Evolutionary conservation across 2,113 vertebrate species (phyloP).

Genomic region (Elaphurus davidianus): DNA sequence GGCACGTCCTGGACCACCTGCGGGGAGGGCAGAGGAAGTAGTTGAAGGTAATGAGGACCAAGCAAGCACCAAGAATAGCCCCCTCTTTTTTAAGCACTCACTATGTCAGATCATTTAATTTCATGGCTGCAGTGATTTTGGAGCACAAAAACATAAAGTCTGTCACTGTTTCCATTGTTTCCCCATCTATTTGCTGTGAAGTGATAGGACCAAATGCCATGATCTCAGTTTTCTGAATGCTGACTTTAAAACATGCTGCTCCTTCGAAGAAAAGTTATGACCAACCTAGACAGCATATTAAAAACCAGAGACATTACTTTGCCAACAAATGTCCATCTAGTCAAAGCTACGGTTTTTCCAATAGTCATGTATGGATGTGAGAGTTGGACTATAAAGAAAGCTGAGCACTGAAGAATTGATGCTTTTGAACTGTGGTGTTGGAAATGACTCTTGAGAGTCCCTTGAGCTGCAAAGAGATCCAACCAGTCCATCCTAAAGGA

Average conservation of each 20-base stretch:
- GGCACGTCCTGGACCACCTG: not conserved
- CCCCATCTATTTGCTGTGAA: not conserved
- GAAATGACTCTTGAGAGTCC: not conserved
- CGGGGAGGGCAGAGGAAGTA: not conserved
- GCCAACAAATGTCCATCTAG: not conserved
- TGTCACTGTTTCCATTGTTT: not conserved
- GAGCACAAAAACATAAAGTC: not conserved
- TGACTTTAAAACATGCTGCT: not conserved
- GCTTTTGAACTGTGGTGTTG: not conserved
- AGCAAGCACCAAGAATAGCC: not conserved
- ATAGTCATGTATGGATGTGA: not conserved
- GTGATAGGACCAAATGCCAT: not conserved
- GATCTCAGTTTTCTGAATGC: not conserved
- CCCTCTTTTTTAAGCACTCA: not conserved
- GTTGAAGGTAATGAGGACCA: too few species aligned
- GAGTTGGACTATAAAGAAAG: not conserved
- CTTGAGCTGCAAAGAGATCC: not conserved
- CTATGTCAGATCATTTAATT: not conserved
- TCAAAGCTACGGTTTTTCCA: not conserved
- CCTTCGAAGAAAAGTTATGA: not conserved
- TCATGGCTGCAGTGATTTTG: not conserved
- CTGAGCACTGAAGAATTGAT: not conserved
- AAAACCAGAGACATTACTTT: not conserved
- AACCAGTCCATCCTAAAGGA: not conserved
- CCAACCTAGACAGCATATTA: not conserved